Evolutionary conservation across 2,888 invertebrate species (phyloP).

Genomic region (Ectemnius cavifrons): DNA sequence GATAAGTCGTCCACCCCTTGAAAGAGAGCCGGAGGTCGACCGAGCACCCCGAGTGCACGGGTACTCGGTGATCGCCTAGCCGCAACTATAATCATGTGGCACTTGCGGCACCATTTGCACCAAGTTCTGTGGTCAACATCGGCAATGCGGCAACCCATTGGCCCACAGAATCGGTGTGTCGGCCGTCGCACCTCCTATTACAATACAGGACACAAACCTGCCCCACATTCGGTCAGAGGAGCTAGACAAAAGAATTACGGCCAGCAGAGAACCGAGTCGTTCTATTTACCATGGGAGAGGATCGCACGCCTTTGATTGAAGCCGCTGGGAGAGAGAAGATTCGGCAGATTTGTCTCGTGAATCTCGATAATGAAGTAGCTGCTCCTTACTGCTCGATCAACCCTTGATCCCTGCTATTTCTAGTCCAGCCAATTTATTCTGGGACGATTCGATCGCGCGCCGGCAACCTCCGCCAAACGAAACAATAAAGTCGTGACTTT

Average conservation of each 20-base stretch:
- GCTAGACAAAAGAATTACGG: background rate
- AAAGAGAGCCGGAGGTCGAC: slow-evolving; percentile 53
- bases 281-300: background rate
- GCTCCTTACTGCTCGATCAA: background rate
- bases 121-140: slow-evolving; percentile 64
- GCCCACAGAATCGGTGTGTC: slow-evolving; percentile 45
- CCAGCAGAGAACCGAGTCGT: background rate
- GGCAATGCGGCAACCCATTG: slow-evolving; percentile 70
- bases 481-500: too few relatives aligned
- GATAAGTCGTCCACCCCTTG: slow-evolving; percentile 72
- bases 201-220: background rate
- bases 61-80: too few relatives aligned
- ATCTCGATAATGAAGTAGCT: slow-evolving; percentile 5
- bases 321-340: background rate
- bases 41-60: slow-evolving; percentile 26
- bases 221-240: background rate
- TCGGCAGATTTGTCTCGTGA: background rate
- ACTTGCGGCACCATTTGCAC: slow-evolving; percentile 44
- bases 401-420: too few relatives aligned
- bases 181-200: slow-evolving; percentile 58
- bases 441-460: background rate
- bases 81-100: too few relatives aligned
- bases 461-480: too few relatives aligned
- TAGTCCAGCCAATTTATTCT: background rate
- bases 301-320: background rate